Evolutionary conservation across 2,113 vertebrate species (phyloP).

Genomic region (Peromyscus maniculatus): DNA sequence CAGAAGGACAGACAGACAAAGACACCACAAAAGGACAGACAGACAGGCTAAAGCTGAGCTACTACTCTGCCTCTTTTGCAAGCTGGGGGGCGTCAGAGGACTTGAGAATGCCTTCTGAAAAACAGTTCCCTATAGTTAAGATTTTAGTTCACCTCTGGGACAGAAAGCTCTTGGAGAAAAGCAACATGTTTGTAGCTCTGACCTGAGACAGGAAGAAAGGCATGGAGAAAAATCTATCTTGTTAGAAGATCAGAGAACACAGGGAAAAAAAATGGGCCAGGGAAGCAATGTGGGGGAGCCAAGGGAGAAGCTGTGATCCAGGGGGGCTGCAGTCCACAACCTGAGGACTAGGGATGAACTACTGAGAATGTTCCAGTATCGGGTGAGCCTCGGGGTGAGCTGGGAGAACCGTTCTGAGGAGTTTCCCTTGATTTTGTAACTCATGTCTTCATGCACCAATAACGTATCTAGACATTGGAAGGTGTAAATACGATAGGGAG

Average conservation of each 20-base stretch:
- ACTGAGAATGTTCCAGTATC: background rate
- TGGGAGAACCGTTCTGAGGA: background rate
- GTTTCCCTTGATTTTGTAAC: background rate
- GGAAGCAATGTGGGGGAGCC: background rate
- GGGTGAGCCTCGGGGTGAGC: background rate
- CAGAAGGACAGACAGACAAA: no score
- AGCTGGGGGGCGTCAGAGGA: background rate
- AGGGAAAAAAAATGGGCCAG: background rate
- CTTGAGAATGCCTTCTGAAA: slow-evolving; percentile 30
- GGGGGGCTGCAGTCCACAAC: slow-evolving; percentile 8
- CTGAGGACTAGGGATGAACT: background rate
- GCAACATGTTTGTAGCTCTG: background rate
- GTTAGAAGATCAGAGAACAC: slow-evolving; percentile 54
- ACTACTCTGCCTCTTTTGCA: slow-evolving; percentile 15
- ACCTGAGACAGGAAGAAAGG: background rate
- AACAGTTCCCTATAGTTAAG: slow-evolving; percentile 35
- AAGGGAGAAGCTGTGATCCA: background rate
- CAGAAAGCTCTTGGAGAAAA: slow-evolving; percentile 50
- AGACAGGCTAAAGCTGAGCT: background rate
- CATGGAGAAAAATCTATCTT: background rate
- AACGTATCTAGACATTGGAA: background rate
- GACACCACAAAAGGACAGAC: no score
- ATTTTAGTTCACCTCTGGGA: slow-evolving; percentile 57
- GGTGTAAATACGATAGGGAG: background rate
- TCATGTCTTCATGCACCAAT: background rate